Conservation (phyloP, 1,140 invertebrate species). For the Rhysida immarginata region DNA sequence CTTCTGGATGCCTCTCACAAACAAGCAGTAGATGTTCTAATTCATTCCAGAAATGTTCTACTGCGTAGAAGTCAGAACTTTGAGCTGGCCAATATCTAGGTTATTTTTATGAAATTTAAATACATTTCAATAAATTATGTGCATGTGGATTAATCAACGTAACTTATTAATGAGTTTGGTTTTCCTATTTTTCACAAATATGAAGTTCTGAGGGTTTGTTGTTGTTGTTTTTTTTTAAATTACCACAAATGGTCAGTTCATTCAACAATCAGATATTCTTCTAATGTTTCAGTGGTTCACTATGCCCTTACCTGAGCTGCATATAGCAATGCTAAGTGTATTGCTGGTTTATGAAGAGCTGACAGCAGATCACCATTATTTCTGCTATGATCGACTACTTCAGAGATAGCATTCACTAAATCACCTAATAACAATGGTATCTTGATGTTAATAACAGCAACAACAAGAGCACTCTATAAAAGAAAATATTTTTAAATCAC, state of each 20-base stretch:
- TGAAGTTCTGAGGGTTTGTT: no score
- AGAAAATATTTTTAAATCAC: no score
- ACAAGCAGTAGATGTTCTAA: no score
- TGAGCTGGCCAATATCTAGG: no score
- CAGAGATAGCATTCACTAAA: conserved; percentile 57
- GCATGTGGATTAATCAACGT: background rate
- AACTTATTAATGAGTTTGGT: background rate
- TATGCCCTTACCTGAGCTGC: conserved; percentile 42
- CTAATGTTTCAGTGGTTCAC: conserved; percentile 10
- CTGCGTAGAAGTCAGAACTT: no score
- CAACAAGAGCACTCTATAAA: conserved; percentile 55
- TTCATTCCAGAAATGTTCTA: no score
- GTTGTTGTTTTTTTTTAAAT: background rate
- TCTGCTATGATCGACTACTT: conserved; percentile 25
- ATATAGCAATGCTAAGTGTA: conserved; percentile 48
- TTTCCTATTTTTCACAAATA: background rate
- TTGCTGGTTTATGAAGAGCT: conserved; percentile 46
- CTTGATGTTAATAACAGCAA: conserved; percentile 64
- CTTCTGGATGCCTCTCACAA: no score
- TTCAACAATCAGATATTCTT: background rate
- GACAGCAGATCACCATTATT: conserved; percentile 34
- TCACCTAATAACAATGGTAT: conserved; percentile 59
- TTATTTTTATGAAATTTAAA: background rate
- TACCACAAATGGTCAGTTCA: background rate
- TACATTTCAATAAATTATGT: background rate